Evolutionary conservation across 2,888 invertebrate species (phyloP), one percentile per base, ranked within the genome.

Genomic region (Cosmia trapezina): DNA sequence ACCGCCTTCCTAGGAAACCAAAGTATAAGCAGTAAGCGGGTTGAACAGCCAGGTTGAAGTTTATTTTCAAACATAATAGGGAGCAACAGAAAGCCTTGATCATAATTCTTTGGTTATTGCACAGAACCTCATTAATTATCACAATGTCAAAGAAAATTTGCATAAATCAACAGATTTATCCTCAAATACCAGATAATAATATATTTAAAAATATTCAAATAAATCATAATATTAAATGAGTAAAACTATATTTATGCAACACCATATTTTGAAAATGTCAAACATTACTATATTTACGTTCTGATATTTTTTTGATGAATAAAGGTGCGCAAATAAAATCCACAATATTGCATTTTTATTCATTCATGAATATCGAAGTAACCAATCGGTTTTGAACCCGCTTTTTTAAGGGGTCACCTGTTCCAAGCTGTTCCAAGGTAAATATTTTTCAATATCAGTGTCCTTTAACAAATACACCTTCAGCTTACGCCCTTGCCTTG

Each of bases 181-280:
- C 22, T 28, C 17, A 4, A 57, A 57, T 17, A 70, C 14, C 2
- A 56, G 14, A 45, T 28, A 37, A 51, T 72, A n/a, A n/a, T 28
- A 28, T 28, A 28, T 28, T 28, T 28, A 28, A 28, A 28, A 28
- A 17, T 71, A 70, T 49, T 37, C 2, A 37, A 22, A 37, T 43
- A 61, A 22, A 22, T 74, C 8, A 33, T 14, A 19, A 43, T 8
- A 22, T 0, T 17, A n/a, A 54, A 51, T n/a, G 7, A 19, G 57
- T 28, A 19, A 9, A 33, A 56, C 12, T 45, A 28, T 11, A 37
- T 37, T 5, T 19, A 37, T 45, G 49, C 69, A 41, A 53, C n/a
- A 65, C 3, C 1, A 2, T 0, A 7, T 60, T 74, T 74, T 54
- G 14, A 7, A 60, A 65, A 75, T 61, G 41, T 61, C 57, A 51